Conservation (phyloP, 2,888 invertebrate species). For the Phortica okadai region DNA sequence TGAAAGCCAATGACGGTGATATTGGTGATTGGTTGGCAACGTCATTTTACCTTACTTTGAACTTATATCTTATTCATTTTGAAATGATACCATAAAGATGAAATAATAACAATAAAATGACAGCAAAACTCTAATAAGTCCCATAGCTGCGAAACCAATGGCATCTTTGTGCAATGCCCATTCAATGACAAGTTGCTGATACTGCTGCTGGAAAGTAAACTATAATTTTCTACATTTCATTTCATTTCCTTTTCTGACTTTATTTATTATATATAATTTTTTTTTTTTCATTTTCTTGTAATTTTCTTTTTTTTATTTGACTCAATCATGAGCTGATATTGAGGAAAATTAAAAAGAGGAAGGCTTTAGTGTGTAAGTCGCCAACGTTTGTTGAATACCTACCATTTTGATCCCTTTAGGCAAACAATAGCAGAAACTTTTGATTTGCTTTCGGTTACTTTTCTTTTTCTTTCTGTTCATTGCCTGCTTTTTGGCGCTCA, state of each 20-base stretch:
- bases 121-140: constrained; percentile 44
- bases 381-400: neutral
- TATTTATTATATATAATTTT: neutral
- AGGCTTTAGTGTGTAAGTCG: neutral
- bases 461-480: constrained; percentile 7
- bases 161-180: neutral
- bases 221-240: neutral
- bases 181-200: constrained; percentile 15
- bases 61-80: constrained; percentile 19
- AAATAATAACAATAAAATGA: constrained; percentile 40
- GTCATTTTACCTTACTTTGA: constrained; percentile 7
- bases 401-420: constrained; percentile 3
- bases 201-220: neutral
- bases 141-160: neutral
- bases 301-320: constrained; percentile 18
- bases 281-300: no score
- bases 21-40: constrained; percentile 17
- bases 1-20: neutral
- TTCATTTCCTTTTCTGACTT: neutral
- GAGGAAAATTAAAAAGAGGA: neutral
- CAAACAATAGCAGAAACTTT: constrained; percentile 36
- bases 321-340: neutral
- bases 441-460: constrained; percentile 19
- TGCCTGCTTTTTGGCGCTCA: constrained; percentile 27
- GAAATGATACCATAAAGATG: neutral